Evolutionary conservation across 37 sponge, comb jelly and placozoan genomes (phyloP).

Genomic region (Haliclona indistincta): DNA sequence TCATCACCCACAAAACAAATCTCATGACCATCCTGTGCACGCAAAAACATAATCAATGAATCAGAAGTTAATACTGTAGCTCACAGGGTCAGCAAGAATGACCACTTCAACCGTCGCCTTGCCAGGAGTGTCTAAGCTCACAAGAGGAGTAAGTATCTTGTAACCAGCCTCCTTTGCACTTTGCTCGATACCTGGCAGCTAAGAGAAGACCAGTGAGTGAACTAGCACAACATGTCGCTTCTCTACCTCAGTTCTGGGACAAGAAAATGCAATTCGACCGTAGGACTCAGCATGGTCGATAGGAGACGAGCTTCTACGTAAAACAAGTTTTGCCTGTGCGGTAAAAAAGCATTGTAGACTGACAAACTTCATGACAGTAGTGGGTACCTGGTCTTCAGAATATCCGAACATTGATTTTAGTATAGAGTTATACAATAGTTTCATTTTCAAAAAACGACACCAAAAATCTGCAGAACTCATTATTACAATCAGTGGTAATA

Average conservation of each 20-base stretch:
- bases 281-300: conserved; percentile 77
- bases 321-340: conserved; percentile 46
- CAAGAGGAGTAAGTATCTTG: conserved; percentile 74
- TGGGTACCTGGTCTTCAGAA: conserved; percentile 51
- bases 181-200: conserved; percentile 62
- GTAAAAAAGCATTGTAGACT: background rate
- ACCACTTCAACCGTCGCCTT: conserved; percentile 85
- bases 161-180: conserved; percentile 31
- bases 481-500: background rate
- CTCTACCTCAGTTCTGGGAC: conserved; percentile 53
- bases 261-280: conserved; percentile 84
- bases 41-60: background rate
- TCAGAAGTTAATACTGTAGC: background rate
- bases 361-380: background rate
- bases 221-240: background rate
- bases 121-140: conserved; percentile 84
- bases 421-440: conserved; percentile 5
- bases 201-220: background rate
- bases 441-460: conserved; percentile 61
- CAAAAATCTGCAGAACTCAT: conserved; percentile 39
- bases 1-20: conserved; percentile 91
- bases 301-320: conserved; percentile 31
- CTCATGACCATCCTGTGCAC: conserved; percentile 80
- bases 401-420: conserved; percentile 38
- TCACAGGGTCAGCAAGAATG: conserved; percentile 81